Evolutionary conservation across 2,797 vertebrate species (phyloP).

Genomic region (Protosalanx chinensis): DNA sequence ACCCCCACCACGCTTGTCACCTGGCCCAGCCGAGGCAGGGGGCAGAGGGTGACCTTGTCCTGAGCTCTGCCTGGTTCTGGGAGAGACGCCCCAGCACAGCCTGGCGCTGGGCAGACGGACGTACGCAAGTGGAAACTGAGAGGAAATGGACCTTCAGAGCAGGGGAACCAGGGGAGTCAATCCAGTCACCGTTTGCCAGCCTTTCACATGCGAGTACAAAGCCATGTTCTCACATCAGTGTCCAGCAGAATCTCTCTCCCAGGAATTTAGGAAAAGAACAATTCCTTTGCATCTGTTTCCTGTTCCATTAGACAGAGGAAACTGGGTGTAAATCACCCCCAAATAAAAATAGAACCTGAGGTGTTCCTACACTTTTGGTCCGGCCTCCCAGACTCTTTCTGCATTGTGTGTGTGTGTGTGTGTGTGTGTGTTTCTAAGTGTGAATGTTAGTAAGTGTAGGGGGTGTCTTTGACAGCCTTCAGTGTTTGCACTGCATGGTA

Average conservation of each 20-base stretch:
- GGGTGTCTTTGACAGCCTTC: not conserved
- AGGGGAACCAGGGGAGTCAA: conserved; percentile 84
- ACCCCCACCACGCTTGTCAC: conserved; percentile 42
- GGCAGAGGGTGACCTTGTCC: conserved; percentile 76
- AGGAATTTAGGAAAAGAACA: conserved; percentile 88
- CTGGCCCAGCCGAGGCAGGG: conserved; percentile 27
- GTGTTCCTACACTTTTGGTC: conserved; percentile 63
- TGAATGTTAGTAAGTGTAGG: not conserved
- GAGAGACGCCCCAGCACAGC: conserved; percentile 74
- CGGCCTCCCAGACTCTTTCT: conserved; percentile 32
- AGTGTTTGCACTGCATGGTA: not conserved
- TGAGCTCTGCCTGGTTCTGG: conserved; percentile 70
- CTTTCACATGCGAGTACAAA: conserved; percentile 90
- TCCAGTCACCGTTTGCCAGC: conserved; percentile 80
- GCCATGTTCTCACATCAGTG: conserved; percentile 72
- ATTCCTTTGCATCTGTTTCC: conserved; percentile 98
- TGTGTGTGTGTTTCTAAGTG: not conserved
- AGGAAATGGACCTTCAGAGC: conserved; percentile 88
- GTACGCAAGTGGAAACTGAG: conserved; percentile 92
- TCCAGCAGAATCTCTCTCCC: conserved; percentile 82
- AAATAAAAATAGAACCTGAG: conserved; percentile 88
- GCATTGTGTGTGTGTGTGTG: not conserved
- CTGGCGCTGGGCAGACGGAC: conserved; percentile 81
- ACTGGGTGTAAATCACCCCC: conserved; percentile 85
- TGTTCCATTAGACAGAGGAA: conserved; percentile 89